Base-by-base conservation (phyloP, 2,797 vertebrate genomes). In the Acanthurus leucopareius region DNA sequence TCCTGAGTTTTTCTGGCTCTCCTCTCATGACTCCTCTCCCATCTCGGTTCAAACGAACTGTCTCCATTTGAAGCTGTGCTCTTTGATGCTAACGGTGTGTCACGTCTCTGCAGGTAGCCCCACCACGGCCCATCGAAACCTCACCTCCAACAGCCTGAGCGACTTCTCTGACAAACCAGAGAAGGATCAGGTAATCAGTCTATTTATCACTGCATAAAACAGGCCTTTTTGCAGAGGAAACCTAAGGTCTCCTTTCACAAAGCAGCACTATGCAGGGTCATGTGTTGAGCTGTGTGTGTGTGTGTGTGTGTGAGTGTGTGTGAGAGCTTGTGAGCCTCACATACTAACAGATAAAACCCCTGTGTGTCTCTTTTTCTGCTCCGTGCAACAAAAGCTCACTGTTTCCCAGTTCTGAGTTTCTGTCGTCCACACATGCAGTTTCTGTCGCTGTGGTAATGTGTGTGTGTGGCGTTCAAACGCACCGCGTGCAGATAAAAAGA, bases 81-180 rank as follows among this genome's bases (percentile, higher is more conserved):
- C 32, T 42, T 32, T 72, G 20, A 82, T 47, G 51, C 53, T 82
- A 59, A 80, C 22, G 1, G 25, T 25, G 14, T 73, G 25, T 28
- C 32, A 6, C 69, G 35, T 80, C 20, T 91, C 2, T 75, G 81
- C 94, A 99, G 98, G 97, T 86, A 99, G 97, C 81, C 98, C 97
- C 28, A 95, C 96, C 71, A 96, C 97, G 48, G 56, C 97, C 54
- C 97, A 97, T 78, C 95, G 97, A 82, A 98, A 97, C 91, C 93
- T 99, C 95, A 99, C 98, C 77, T 98, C 98, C 79, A 97, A 96
- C 92, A 99, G 98, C 89, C 94, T 99, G 87, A 97, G 96, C 0
- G 98, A 99, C 93, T 98, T 99, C 93, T 98, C 98, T 0, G 98
- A 99, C 93, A 99, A 99, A 80, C 97, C 98, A 1, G 98, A 99